Evolutionary conservation across 2,113 vertebrate species (phyloP).

Genomic region (Melospiza georgiana): DNA sequence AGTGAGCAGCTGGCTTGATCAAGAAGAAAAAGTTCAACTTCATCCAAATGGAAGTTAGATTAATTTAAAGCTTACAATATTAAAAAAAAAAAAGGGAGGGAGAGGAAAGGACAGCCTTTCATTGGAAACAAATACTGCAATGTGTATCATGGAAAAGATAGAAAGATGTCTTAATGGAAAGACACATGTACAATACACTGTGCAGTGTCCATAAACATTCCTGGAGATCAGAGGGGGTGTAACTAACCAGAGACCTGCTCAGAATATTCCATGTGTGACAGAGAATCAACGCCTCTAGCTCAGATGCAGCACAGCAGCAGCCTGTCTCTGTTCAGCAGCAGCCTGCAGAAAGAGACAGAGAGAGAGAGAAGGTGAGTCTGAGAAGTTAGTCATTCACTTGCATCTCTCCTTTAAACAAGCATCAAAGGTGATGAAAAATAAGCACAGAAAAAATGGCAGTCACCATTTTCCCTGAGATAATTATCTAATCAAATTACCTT

Average conservation of each 20-base stretch:
- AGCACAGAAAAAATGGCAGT: not conserved
- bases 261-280: not conserved
- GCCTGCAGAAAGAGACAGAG: not conserved
- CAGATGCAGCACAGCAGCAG: not conserved
- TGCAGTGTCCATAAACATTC: not conserved
- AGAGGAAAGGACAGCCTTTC: not conserved
- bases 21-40: not conserved
- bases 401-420: conserved; percentile 1
- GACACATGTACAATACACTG: not conserved
- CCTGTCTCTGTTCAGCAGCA: not conserved
- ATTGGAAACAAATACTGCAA: not conserved
- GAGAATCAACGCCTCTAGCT: not conserved
- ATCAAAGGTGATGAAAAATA: conserved; percentile 18
- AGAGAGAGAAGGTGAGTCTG: not conserved
- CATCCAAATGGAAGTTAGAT: conserved; percentile 1
- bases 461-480: not conserved
- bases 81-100: too few relatives aligned
- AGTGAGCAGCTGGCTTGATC: not conserved
- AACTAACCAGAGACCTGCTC: not conserved
- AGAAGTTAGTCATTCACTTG: not conserved
- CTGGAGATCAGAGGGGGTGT: not conserved
- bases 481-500: conserved; percentile 19
- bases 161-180: not conserved
- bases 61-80: not conserved
- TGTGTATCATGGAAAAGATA: not conserved